Evolutionary conservation across 2,888 invertebrate genomes (phyloP), one percentile per base, ranked within the genome.

Genomic region (Aleiodes alternator): DNA sequence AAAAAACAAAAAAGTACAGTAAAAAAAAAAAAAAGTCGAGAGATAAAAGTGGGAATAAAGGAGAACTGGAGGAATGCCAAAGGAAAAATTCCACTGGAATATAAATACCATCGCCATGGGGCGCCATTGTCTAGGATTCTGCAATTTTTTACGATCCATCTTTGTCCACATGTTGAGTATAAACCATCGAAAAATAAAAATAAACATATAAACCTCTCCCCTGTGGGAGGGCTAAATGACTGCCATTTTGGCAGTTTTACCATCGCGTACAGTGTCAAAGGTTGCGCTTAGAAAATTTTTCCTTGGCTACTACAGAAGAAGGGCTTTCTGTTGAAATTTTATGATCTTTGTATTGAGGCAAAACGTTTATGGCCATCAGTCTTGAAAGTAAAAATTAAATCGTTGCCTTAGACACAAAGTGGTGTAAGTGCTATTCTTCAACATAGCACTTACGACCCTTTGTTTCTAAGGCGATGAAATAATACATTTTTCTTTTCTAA

Each of bases 231-330:
- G 43, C 43, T 43, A 53, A 73, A 56, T 73, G 55, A 34, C 14
- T 64, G 5, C 16, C 16, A 66, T 70, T 73, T 73, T 66, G 68
- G 55, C 66, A 73, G 56, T 53, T 73, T 73, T 73, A 38, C 55
- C 31, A 8, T 14, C 16, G 4, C 16, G 9, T 16, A 5, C 3
- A 6, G 51, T 23, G 68, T 56, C 73, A 55, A 43, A 48, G 66
- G 56, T 43, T 43, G 43, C 43, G 43, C 43, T 43, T 43, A 9
- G 7, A 43, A 43, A 43, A 43, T 7, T 38, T 23, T 38, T 11
- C 43, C 43, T 43, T 11, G 7, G 43, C 43, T 43, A 43, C 43
- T 43, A 7, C 43, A 43, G 43, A 43, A 71, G 59, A 69, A 71
- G 71, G 48, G 50, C 71, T 29, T 59, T 23, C 0, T 43, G 43